Percentiles rank a stretch among this genome's conserved stretches.
Evolutionary conservation across 2,888 invertebrate genomes (phyloP).

Genomic region (Sclerodermus sp.): DNA sequence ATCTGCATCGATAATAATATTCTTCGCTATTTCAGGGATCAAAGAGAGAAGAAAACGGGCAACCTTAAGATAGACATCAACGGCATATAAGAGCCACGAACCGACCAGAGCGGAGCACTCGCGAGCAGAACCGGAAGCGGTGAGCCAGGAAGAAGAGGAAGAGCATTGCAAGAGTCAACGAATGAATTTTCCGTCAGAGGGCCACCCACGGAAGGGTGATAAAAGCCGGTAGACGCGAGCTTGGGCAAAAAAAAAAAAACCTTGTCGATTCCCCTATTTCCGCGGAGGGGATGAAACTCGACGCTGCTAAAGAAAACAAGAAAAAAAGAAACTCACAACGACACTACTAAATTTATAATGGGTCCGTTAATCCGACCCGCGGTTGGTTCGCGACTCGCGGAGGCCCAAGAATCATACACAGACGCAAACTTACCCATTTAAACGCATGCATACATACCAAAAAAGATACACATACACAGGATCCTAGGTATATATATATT

Average conservation of each 20-base stretch:
- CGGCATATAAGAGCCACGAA: slow-evolving; percentile 60
- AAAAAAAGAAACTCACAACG: slow-evolving; percentile 4
- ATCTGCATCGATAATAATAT: too few relatives aligned
- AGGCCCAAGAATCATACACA: slow-evolving; percentile 35
- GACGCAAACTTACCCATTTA: too few relatives aligned
- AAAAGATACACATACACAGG: too few relatives aligned
- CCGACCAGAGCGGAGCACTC: too few relatives aligned
- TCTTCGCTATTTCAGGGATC: slow-evolving; percentile 65
- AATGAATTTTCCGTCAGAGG: too few relatives aligned
- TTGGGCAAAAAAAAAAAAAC: too few relatives aligned
- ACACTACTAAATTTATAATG: slow-evolving; percentile 15
- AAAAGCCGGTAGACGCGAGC: too few relatives aligned
- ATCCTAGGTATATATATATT: slow-evolving; percentile 38
- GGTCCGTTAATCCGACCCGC: slow-evolving; percentile 15
- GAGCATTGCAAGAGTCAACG: not conserved
- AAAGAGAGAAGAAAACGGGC: slow-evolving; percentile 87
- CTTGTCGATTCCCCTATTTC: too few relatives aligned
- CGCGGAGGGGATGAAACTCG: too few relatives aligned
- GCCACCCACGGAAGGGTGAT: too few relatives aligned
- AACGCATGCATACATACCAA: too few relatives aligned
- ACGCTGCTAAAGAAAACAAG: too few relatives aligned
- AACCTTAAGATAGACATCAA: slow-evolving; percentile 79
- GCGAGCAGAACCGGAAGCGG: slow-evolving; percentile 1
- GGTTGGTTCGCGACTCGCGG: slow-evolving; percentile 33
- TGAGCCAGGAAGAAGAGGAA: not conserved